Evolutionary conservation across 1,140 invertebrate species (phyloP), one percentile per base, ranked within the genome.

Genomic region (Magallana ariakensis): DNA sequence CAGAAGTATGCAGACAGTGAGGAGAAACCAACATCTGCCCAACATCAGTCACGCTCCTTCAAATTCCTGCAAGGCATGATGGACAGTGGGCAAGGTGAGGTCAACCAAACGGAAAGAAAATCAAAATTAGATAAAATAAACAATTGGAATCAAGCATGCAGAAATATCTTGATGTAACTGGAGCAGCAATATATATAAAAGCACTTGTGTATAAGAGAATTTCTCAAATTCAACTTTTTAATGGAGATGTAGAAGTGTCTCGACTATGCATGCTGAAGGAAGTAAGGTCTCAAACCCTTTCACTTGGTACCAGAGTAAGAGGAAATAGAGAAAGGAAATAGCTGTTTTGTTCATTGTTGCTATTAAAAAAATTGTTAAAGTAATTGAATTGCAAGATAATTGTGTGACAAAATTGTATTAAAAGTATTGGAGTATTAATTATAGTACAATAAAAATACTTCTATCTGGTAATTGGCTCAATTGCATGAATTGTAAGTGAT

Each of bases 21-120:
- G 9, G 91, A 93, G 6, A 85, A 90, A 55, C 84, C 87, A n/a
- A 84, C 89, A 16, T 80, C 90, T 7, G 26, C 89, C 16, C 87
- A 90, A 19, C 86, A 91, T 83, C 94, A 94, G 86, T 94, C 93
- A 19, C 91, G 92, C 83, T 94, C 94, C 86, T 95, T 95, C 91
- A 94, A 93, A 86, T 92, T 92, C 58, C 90, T 95, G 10, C 92
- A 94, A 88, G 92, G 92, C 84, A 88, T 93, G 60, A 92, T 95
- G 81, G 91, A 94, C 26, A 92, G 92, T 89, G 93, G 93, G 70
- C 92, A 94, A 92, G 94, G 94, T 94, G 92, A 87, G 80, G 33
- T 7, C 58, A 75, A 13, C 58, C 33, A 46, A 46, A 46, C 33
- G 5, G 33, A 46, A 46, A 46, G 33, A 46, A 46, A 46, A 46